Evolutionary conservation across 2,797 vertebrate genomes (phyloP).

Genomic region (Phoeniculus purpureus): DNA sequence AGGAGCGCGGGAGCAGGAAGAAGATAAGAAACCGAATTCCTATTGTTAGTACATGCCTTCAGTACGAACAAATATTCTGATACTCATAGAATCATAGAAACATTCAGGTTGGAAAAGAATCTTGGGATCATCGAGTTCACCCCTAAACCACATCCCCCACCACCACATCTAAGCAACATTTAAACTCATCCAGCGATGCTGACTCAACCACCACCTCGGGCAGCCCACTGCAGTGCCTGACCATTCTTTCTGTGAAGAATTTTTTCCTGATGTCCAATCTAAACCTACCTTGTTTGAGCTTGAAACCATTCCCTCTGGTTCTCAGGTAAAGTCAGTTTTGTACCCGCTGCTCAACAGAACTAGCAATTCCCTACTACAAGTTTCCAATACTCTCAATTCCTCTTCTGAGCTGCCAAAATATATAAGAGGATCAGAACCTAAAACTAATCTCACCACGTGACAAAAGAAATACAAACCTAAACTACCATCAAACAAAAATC

Average conservation of each 20-base stretch:
- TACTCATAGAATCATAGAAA: neutral
- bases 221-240: too few species aligned
- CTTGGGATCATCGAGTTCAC: too few species aligned
- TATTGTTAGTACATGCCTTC: neutral
- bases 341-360: neutral
- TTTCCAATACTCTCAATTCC: neutral
- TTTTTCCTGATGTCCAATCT: too few species aligned
- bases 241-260: too few species aligned
- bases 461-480: neutral
- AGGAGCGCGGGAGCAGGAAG: neutral
- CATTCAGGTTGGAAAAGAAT: too few species aligned
- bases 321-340: slow-evolving; percentile 18
- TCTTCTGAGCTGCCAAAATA: neutral
- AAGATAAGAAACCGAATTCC: neutral
- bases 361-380: neutral
- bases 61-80: slow-evolving; percentile 6
- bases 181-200: too few species aligned
- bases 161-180: too few species aligned
- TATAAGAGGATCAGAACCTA: neutral
- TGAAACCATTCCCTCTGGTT: too few species aligned
- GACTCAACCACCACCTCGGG: too few species aligned
- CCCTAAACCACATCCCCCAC: too few species aligned
- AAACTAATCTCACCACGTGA: neutral
- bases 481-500: neutral
- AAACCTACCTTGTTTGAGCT: too few species aligned